Evolutionary conservation across 1,140 invertebrate genomes (phyloP).

Genomic region (Rhopalosiphum maidis): DNA sequence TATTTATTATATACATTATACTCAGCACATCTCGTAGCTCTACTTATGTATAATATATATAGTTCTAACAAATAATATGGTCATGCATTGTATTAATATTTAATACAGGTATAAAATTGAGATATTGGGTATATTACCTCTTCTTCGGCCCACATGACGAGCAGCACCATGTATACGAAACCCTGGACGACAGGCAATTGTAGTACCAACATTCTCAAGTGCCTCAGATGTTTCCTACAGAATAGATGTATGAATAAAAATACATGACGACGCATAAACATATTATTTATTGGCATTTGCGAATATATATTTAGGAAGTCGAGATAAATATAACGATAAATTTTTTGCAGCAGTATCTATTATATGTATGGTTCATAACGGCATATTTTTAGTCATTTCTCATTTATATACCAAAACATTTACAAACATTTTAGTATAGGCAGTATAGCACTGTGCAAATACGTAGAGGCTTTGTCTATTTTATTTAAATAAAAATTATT

Average conservation of each 20-base stretch:
- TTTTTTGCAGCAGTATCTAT: no score
- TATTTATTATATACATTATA: no score
- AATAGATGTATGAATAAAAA: conserved; percentile 40
- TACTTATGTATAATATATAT: no score
- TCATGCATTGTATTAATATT: no score
- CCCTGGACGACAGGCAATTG: conserved; percentile 62
- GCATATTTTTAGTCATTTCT: background rate
- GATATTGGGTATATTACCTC: conserved; percentile 64
- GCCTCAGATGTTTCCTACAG: conserved; percentile 65
- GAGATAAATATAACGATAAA: background rate
- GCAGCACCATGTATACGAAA: conserved; percentile 60
- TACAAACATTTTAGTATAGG: background rate
- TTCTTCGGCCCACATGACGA: conserved; percentile 69
- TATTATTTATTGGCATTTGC: background rate
- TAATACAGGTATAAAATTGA: conserved; percentile 59
- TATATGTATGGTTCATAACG: background rate
- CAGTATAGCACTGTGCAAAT: background rate
- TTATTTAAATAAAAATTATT: no score
- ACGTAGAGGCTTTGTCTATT: no score
- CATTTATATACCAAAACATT: background rate
- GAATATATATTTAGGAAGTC: background rate
- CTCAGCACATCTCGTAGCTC: no score
- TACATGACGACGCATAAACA: background rate
- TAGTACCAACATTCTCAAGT: conserved; percentile 67
- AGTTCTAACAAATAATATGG: no score